Base-by-base conservation (phyloP, 64 coral and sea anemone species). In the Trachythela sp. region DNA sequence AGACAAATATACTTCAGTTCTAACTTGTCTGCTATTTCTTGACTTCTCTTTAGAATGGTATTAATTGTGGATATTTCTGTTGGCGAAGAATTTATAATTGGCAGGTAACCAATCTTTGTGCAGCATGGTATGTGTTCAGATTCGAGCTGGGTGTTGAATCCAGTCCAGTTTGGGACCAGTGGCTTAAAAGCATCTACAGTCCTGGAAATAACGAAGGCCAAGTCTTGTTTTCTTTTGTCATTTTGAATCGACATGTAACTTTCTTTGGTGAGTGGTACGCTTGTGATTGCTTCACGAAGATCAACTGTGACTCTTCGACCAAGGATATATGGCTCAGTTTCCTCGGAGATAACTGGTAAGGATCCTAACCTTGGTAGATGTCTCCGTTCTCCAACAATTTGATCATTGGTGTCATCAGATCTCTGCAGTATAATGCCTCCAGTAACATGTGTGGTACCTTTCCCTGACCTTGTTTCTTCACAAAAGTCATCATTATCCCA, bases 401-500 rank as follows among this genome's bases (percentile, higher is more conserved):
- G 15, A 17, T 64, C 56, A n/a, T 13, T 80, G 32, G 75, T 40
- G 9, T 77, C 71, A 11, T 13, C 9, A 27, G n/a, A 77, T 77
- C 71, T 27, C 71, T 77, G 71, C 2, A 77, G 11, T 5, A 77
- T 77, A 77, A 77, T 77, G 71, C 71, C 71, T 77, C 71, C 71
- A 77, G 71, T 77, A 15, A 77, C 71, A 77, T 77, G 71, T 36
- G 71, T 77, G 36, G 71, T 77, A 15, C 71, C 71, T 36, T 77
- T 32, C 26, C 71, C 71, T 22, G n/a, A 22, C 31, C 36, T 77
- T 13, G 71, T 77, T 15, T 77, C 71, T 35, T 77, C 71, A 18
- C 71, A 77, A 35, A 77, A 77, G 36, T 77, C 71, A 77, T 77
- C 71, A 35, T 77, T 77, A 27, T 77, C 71, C 71, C 71, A 77